Evolutionary conservation across 2,888 invertebrate species (phyloP), one percentile per base, ranked within the genome.

Genomic region (Platycheirus albimanus): DNA sequence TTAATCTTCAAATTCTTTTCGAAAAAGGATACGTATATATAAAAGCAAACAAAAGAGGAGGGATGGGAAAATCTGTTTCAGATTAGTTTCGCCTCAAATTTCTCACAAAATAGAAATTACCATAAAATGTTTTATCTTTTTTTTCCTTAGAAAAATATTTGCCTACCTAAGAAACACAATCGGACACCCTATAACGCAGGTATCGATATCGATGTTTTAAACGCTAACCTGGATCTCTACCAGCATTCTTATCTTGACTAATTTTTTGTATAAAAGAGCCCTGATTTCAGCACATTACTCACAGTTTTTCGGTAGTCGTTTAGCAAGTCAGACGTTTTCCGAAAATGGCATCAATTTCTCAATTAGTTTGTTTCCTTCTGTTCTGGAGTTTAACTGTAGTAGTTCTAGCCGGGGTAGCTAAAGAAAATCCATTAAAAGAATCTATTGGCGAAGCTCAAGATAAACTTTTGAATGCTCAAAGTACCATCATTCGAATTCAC

Each of bases 201-300:
- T n/a, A n/a, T n/a, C n/a, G n/a, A n/a, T n/a, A n/a, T n/a, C n/a
- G n/a, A n/a, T n/a, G n/a, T n/a, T n/a, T n/a, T n/a, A n/a, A n/a
- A n/a, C n/a, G n/a, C n/a, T n/a, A 6, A 24, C 24, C 24, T 24
- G 6, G 24, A 24, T 6, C 24, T 6, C 6, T 24, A 24, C 24
- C 24, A 3, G 6, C 24, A 24, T 24, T 4, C 24, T 8, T 33
- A 33, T 33, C 30, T 33, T 8, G 3, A 4, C 8, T 33, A 1
- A 33, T 3, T 33, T 36, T 54, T 54, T 3, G 20, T 54, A 54
- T 54, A 54, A 54, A 54, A 54, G 19, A 17, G n/a, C 7, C 20
- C 8, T 20, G 36, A n/a, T 8, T 3, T 13, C 4, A 13, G 33
- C 11, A 58, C 20, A 2, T 20, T 10, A 15, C 6, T 17, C 15